Base-by-base conservation (phyloP, 2,888 invertebrate genomes). In the Brachypterus glaber region DNA sequence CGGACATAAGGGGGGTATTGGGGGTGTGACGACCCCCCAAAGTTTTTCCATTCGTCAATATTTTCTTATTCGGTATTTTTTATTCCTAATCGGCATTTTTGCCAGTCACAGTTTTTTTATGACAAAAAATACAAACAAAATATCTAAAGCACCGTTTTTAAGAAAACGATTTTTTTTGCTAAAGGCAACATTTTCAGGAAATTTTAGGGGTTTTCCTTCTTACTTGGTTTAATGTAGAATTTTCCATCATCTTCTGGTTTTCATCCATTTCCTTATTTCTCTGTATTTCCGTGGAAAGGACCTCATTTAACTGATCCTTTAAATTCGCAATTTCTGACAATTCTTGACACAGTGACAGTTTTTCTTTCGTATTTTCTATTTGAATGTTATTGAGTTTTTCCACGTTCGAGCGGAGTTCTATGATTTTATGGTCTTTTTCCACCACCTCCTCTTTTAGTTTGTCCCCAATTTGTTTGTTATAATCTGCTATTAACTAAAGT, bases 391-490 rank as follows among this genome's bases (percentile, higher is more conserved):
- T 60, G 27, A 65, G 40, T 45, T 58, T 50, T 33, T 60, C 54
- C 8, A 65, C 46, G 40, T 50, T 60, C 4, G 36, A 45, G 44
- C 56, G 51, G n/a, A 64, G 45, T 31, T 61, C 50, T 3, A 40
- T 36, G 16, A 64, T 64, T 24, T 53, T 50, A 13, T 46, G 49
- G 26, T 64, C 61, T 35, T 53, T 54, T 41, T 58, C 56, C 15
- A 51, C 45, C 1, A 63, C 53, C 46, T 60, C 62, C 11, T 42
- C 37, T 47, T 62, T 59, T 5, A 63, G 43, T 41, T 59, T 57
- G 33, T 61, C 58, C 5, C 60, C 60, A 16, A 63, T 26, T 45
- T 61, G 52, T 45, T 61, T 61, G 42, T 62, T 66, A 51, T 57
- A 64, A 43, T 63, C 62, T 2, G 57, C 63, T 31, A 63, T 56